phyloP scores from a whole-genome alignment of 2,113 vertebrate genomes.

The Terrapene triunguis region DNA sequence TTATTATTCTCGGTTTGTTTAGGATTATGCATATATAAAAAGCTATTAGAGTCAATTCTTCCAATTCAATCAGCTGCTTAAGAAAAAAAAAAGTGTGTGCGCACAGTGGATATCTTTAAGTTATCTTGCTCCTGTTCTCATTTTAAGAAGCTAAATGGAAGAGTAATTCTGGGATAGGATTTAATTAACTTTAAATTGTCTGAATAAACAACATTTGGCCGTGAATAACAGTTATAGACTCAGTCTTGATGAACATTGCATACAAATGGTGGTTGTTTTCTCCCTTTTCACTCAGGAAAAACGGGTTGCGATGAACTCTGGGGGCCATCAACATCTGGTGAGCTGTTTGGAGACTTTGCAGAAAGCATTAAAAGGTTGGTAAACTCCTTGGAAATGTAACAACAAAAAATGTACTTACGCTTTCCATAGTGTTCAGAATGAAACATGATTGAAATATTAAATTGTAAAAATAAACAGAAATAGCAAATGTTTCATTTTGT shows the following conservation, averaged over 20 bases:
- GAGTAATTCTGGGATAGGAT: background rate
- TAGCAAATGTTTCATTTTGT: rapidly evolving
- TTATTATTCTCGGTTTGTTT: background rate
- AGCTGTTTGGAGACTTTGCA: conserved; percentile 96
- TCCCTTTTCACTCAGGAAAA: conserved; percentile 87
- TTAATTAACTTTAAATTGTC: background rate
- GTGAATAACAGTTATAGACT: background rate
- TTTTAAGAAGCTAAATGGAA: background rate
- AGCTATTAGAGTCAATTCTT: background rate
- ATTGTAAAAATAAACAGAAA: rapidly evolving
- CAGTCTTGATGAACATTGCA: rapidly evolving
- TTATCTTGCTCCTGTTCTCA: background rate
- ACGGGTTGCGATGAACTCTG: conserved; percentile 90
- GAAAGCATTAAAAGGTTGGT: conserved; percentile 95
- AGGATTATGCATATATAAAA: background rate
- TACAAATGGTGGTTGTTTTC: background rate
- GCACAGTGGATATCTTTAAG: background rate
- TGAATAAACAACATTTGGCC: background rate
- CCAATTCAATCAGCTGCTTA: background rate
- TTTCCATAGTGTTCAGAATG: background rate
- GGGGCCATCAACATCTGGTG: conserved; percentile 94
- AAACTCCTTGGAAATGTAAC: background rate
- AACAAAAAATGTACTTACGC: background rate
- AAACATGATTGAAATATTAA: rapidly evolving
- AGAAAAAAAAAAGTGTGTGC: background rate